Base-by-base conservation (phyloP, 2,888 invertebrate species). In the Oxyteleia sp. region DNA sequence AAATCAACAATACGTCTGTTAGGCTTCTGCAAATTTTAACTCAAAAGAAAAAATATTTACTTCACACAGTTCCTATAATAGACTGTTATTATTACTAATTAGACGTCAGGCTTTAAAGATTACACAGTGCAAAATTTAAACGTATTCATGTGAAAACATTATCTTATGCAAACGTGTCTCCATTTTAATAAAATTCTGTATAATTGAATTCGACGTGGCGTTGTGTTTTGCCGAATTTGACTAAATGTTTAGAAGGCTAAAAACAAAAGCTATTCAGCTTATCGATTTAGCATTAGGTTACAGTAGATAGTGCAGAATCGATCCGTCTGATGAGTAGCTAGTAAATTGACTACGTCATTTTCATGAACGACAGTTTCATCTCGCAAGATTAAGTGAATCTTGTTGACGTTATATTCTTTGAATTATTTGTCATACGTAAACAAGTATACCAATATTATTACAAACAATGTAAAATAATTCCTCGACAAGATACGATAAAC, bases 281-380 rank as follows among this genome's bases (percentile, higher is more conserved):
- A 63, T 63, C 63, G 63, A 74, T 63, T 74, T 74, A 38, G 26
- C 45, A 63, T 74, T 74, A 51, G 47, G 41, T 38, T 72, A 16
- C 23, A 32, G 13, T 57, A 23, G 66, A 3, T 13, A 53, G 15
- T 32, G 15, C 15, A 38, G 29, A 41, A 74, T 74, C 51, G 63
- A 71, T 71, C 49, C 49, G 71, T 55, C 32, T 45, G 43, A 41
- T 45, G 43, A 41, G 43, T 51, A 51, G 47, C 47, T 53, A 66
- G 55, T 41, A 53, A 55, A 68, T 55, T 49, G 68, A 55, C 43
- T 55, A 29, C 43, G 55, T 68, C 68, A 68, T 68, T 71, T 71
- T 59, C 59, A 49, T 49, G 18, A 71, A 49, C 47, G 49, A 59
- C 59, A 59, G 35, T 49, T 49, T 59, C 35, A 16, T 71, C 38